Evolutionary conservation across 2,113 vertebrate genomes (phyloP), one percentile per base, ranked within the genome.

Genomic region (Alethe diademata): DNA sequence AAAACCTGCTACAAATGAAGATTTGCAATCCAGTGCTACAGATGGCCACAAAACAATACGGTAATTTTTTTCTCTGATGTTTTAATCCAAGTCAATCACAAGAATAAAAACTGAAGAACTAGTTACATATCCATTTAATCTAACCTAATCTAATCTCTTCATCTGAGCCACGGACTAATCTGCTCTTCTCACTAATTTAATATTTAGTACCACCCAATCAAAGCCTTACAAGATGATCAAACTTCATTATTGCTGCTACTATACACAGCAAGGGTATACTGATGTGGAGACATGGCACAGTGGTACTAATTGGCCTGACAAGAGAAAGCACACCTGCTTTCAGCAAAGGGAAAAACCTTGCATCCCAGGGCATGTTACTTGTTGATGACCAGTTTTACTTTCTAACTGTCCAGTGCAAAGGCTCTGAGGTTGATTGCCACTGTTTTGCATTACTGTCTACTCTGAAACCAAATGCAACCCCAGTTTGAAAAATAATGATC

Each of bases 1-100:
- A 79, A 90, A 90, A 70, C 16, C 81, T 88, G 81, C 53, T 95
- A 65, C 29, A 83, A 84, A 66, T 60, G 76, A 87, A 95, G 50
- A 92, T n/a, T 54, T 79, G 51, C 48, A 62, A 66, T 33, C 22
- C 64, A 80, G 0, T 60, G 51, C 50, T 31, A 90, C 48, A 90
- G 48, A 35, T 9, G 22, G 54, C 60, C 75, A 92, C 19, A 82
- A 85, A 94, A 24, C 25, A 48, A 60, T 9, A 20, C 0, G 4
- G 8, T 20, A 13, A 19, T 69, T 82, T 50, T 50, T 60, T 71
- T 53, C 13, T 25, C 33, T 50, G 18, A 43, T 70, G 28, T 76
- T 86, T 86, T 66, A 82, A 48, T 43, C 42, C 26, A 69, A 72
- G 38, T 57, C 61, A 87, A 26, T 38, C 20, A 60, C 15, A 90